Conservation (phyloP, 2,113 vertebrate species). For the Chloroceryle aenea region DNA sequence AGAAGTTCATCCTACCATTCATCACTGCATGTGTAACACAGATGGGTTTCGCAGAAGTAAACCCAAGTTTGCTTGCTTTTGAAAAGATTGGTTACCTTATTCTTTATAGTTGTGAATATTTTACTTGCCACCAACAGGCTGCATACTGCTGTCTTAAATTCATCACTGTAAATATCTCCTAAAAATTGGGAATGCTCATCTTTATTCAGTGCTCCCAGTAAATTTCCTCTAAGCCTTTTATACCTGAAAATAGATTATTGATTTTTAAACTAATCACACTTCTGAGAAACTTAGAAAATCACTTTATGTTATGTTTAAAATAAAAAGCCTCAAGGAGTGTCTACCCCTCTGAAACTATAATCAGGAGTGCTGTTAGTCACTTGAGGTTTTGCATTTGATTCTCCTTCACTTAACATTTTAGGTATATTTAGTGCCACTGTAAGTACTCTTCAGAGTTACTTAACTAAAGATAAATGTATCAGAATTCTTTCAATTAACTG, state of each 20-base stretch:
- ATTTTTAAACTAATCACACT: slow-evolving; percentile 38
- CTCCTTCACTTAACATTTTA: neutral
- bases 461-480: neutral
- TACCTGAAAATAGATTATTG: slow-evolving; percentile 32
- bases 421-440: neutral
- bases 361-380: neutral
- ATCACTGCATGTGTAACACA: neutral
- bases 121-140: neutral
- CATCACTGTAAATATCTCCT: slow-evolving; percentile 25
- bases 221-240: slow-evolving; percentile 14
- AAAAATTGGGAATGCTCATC: slow-evolving; percentile 25
- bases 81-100: neutral
- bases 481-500: neutral
- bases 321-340: neutral
- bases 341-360: neutral
- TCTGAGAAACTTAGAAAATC: slow-evolving; percentile 21
- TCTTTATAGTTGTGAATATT: neutral
- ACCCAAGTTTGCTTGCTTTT: neutral
- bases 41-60: neutral
- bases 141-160: neutral
- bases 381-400: neutral
- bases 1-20: neutral
- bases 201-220: slow-evolving; percentile 36
- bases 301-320: neutral
- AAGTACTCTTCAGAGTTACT: neutral